phyloP scores from a whole-genome alignment of 2,113 vertebrate species.

The Tetrax tetrax region DNA sequence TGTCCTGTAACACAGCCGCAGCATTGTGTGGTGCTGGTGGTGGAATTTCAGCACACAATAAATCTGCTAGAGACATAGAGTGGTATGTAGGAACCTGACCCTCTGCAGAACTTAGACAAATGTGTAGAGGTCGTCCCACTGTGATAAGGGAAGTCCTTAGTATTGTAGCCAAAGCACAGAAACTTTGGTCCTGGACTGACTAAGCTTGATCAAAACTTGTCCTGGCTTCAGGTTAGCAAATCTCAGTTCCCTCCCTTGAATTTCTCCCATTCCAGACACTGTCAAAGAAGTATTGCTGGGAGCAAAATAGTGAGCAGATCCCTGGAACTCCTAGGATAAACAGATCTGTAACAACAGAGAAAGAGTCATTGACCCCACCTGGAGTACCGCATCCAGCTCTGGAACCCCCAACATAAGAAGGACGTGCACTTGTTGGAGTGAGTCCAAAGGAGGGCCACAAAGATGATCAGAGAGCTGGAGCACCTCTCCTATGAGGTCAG shows the following conservation, averaged over 20 bases:
- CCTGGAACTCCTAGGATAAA: neutral
- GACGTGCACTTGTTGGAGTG: no score
- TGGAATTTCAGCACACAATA: neutral
- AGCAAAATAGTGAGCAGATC: neutral
- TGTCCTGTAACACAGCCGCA: neutral
- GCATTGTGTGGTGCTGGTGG: neutral
- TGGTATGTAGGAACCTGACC: neutral
- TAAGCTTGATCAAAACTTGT: neutral
- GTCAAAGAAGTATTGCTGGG: neutral
- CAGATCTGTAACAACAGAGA: neutral
- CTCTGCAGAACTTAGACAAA: neutral
- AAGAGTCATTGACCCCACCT: neutral
- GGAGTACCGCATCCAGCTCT: no score
- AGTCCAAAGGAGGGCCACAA: no score
- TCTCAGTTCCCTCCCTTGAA: neutral
- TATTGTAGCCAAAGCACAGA: neutral
- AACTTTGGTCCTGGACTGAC: neutral
- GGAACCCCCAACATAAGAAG: no score
- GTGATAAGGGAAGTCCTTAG: neutral
- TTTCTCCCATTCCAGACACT: neutral
- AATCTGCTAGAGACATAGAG: neutral
- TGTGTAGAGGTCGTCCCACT: fast-evolving
- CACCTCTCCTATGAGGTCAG: no score
- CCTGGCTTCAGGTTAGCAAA: neutral
- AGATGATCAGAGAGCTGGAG: no score